Evolutionary conservation across 2,888 invertebrate species (phyloP).

Genomic region (Trisateles emortualis): DNA sequence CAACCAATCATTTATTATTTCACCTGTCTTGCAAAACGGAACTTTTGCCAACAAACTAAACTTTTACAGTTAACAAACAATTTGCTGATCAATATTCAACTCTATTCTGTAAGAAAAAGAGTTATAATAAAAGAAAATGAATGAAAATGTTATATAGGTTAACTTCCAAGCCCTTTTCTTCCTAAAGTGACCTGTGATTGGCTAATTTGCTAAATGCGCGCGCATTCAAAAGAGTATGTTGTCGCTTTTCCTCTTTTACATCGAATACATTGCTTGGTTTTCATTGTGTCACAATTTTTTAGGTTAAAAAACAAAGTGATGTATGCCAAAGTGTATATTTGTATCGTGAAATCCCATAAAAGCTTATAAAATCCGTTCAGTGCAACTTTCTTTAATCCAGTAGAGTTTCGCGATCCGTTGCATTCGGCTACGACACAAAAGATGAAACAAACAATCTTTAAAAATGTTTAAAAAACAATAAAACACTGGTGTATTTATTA

Average conservation of each 20-base stretch:
- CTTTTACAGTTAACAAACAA: background rate
- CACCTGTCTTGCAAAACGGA: conserved; percentile 16
- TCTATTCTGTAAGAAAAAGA: rapidly evolving
- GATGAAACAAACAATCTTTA: conserved; percentile 26
- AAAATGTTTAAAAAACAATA: conserved; percentile 17
- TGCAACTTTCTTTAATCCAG: conserved; percentile 34
- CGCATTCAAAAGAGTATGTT: conserved; percentile 46
- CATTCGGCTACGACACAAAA: conserved; percentile 34
- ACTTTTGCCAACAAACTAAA: conserved; percentile 14
- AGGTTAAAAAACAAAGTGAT: conserved; percentile 14
- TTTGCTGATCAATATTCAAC: conserved; percentile 8
- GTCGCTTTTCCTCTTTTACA: background rate
- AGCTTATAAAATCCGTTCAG: conserved; percentile 20
- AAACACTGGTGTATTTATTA: background rate
- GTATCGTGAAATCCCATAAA: conserved; percentile 1
- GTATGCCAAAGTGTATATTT: background rate
- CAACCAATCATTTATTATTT: conserved; percentile 13
- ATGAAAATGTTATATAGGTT: conserved; percentile 29
- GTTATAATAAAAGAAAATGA: background rate
- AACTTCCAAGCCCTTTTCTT: conserved; percentile 60
- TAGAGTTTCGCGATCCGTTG: conserved; percentile 38
- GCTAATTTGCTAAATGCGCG: conserved; percentile 61
- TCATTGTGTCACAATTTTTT: rapidly evolving
- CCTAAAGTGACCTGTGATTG: conserved; percentile 56
- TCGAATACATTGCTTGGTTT: conserved; percentile 25